Conservation (phyloP, 1,140 invertebrate genomes). For the Pygmarrhopalites habei region DNA sequence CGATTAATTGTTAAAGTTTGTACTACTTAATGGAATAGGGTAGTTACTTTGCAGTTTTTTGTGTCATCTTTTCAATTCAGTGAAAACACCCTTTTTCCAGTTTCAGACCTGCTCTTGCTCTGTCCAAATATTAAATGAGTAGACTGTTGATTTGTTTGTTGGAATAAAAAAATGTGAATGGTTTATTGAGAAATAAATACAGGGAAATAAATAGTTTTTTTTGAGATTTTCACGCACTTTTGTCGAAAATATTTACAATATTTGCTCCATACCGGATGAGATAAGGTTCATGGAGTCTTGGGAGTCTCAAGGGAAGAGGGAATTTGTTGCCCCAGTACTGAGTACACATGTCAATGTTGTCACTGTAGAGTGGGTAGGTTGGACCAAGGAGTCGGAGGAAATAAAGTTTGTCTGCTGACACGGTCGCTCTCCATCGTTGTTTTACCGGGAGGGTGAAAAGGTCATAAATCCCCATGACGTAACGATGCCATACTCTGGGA, state of each 20-base stretch:
- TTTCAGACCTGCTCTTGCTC: no score
- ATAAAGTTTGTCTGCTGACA: background rate
- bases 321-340: background rate
- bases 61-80: no score
- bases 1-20: no score
- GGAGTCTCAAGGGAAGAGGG: background rate
- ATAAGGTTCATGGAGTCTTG: background rate
- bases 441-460: constrained; percentile 2
- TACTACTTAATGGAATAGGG: no score
- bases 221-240: no score
- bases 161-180: no score
- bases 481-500: constrained; percentile 6
- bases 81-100: no score
- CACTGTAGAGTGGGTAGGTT: background rate
- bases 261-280: background rate
- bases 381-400: background rate
- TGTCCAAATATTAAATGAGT: no score
- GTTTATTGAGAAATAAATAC: no score
- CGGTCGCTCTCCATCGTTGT: background rate
- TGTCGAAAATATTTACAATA: background rate
- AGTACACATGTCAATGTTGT: constrained; percentile 5
- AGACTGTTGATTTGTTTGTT: no score
- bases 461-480: constrained; percentile 3
- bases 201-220: no score
- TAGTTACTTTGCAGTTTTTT: no score